Base-by-base conservation (phyloP, 2,888 invertebrate species). In the Ctena decussata region DNA sequence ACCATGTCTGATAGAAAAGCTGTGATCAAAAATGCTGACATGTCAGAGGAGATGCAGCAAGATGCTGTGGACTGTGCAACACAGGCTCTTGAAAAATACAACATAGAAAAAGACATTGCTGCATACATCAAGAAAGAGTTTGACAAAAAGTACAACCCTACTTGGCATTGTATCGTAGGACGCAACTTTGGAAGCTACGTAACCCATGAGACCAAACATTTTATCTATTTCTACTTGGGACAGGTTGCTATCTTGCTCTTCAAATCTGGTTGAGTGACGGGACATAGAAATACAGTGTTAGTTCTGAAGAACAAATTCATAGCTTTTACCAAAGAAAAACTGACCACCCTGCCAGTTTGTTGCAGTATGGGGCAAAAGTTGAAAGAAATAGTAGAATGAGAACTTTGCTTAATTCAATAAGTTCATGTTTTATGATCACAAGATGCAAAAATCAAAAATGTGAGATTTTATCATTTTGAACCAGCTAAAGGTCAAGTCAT, bases 11-110 rank as follows among this genome's bases (percentile, higher is more conserved):
- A 94, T 32, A 87, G 94, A 74, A 99, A 99, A 97, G 99, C 99
- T 95, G 99, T 99, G 91, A 99, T 99, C 96, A 99, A 99, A 97
- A 99, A 99, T 97, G 99, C 99, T 94, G 99, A 99, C 96, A 99
- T 99, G 99, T 98, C 98, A 94, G 99, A 99, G 96, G 99, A 99
- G 96, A 99, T 99, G 99, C 99, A 99, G 97, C 99, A 99, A 96
- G 99, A 99, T 96, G 99, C 99, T 93, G 99, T 99, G 39, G 99
- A 99, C 96, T 99, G 99, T 96, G 99, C 99, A 93, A 99, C 99
- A 90, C 99, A 99, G 96, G 99, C 99, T 44, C 97, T 99, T 90
- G 99, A 99, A 96, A 99, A 99, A 96, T 99, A 98, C 96, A 99
- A 99, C 96, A 99, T 99, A 99, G 99, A 99, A 97, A 99, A 99